These are phyloP conservation scores for Boulengerochromis microlepis DNA, from an alignment of 2,113 vertebrate genomes.

Conservation along the genomic window DNA sequence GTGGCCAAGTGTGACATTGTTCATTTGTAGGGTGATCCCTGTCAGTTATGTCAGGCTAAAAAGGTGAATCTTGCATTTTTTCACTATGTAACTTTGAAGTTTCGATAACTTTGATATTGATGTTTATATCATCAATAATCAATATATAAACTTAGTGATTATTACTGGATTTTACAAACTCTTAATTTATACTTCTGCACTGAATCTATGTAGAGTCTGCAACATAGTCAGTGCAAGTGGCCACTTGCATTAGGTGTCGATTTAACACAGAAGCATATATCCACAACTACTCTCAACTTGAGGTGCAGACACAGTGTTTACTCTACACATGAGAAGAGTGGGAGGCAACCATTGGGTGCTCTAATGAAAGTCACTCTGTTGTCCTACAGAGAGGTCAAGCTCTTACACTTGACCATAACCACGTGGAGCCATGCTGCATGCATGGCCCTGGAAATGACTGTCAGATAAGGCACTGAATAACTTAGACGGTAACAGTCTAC, in stretches of 20 bases:
- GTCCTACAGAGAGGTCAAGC: constrained; percentile 69
- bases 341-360: constrained; percentile 44
- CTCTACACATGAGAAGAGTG: constrained; percentile 41
- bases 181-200: neutral
- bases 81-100: neutral
- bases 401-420: constrained; percentile 65
- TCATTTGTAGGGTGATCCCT: neutral
- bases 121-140: neutral
- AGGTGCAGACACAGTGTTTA: constrained; percentile 28
- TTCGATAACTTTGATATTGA: neutral
- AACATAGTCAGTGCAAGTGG: neutral
- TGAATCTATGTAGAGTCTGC: neutral
- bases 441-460: constrained; percentile 58
- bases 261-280: neutral
- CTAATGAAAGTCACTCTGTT: constrained; percentile 64
- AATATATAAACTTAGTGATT: neutral
- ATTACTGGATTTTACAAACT: constrained; percentile 14
- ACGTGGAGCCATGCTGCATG: constrained; percentile 47
- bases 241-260: neutral
- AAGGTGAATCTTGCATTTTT: neutral
- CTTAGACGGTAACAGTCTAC: constrained; percentile 26
- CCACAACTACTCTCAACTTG: neutral
- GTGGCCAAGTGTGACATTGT: neutral
- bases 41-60: neutral
- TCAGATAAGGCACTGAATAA: constrained; percentile 56